These are phyloP conservation scores for Nomada lathburiana DNA, from an alignment of 2,888 invertebrate species.

Conservation along the genomic window DNA sequence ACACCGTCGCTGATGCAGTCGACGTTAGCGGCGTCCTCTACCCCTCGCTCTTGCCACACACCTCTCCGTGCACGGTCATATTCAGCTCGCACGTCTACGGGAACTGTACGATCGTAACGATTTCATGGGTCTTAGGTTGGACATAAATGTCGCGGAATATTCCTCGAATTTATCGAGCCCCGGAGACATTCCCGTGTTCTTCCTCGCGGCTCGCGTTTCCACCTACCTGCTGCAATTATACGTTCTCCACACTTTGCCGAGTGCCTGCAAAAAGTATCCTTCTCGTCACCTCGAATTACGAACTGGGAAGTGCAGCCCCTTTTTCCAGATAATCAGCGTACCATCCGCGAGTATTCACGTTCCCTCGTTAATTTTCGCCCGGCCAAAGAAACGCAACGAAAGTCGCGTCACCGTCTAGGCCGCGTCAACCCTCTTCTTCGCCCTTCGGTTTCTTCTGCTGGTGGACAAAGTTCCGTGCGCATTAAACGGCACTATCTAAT, in stretches of 20 bases:
- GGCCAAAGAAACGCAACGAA: constrained; percentile 12
- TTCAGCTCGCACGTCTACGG: constrained; percentile 14
- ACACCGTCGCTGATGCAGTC: constrained; percentile 23
- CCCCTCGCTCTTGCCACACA: background rate
- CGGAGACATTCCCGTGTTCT: constrained; percentile 13
- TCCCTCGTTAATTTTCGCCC: constrained; percentile 28
- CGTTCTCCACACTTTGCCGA: background rate
- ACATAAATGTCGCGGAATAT: constrained; percentile 29
- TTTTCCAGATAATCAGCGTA: constrained; percentile 40
- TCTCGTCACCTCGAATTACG: constrained; percentile 1
- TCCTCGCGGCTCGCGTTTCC: background rate
- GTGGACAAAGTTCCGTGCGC: background rate
- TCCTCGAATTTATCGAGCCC: constrained; percentile 35
- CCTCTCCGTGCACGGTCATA: constrained; percentile 23
- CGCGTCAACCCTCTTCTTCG: background rate
- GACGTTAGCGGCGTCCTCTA: constrained; percentile 5
- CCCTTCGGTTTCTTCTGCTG: background rate
- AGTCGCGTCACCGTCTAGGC: background rate
- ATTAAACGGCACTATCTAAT: background rate
- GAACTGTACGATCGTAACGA: constrained; percentile 23
- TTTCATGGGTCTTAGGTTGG: constrained; percentile 9
- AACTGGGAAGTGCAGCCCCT: background rate
- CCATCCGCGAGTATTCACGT: constrained; percentile 9
- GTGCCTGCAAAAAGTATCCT: background rate
- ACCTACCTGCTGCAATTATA: constrained; percentile 1